Conservation (phyloP, 2,113 vertebrate species). For the Stomatorhinus ivindoensis region DNA sequence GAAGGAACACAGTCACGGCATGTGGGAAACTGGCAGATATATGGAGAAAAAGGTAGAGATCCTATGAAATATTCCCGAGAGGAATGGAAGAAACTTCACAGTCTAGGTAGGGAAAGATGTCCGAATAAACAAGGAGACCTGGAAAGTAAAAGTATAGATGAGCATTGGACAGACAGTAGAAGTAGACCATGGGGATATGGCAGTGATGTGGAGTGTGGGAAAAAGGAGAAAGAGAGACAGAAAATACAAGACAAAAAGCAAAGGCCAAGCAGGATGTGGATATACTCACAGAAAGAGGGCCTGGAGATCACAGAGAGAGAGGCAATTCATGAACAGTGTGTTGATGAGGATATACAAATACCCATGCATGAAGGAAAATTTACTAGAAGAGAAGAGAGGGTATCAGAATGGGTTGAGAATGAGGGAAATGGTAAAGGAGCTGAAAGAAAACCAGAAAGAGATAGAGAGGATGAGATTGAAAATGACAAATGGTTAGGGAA, state of each 20-base stretch:
- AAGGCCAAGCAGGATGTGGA: conserved; percentile 52
- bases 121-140: conserved; percentile 10
- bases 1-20: background rate
- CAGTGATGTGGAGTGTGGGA: conserved; percentile 17
- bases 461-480: conserved; percentile 6
- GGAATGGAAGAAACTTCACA: conserved; percentile 15
- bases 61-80: conserved; percentile 11
- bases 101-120: background rate
- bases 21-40: background rate
- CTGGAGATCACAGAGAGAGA: conserved; percentile 31
- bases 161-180: conserved; percentile 11
- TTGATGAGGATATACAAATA: background rate
- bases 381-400: conserved; percentile 38
- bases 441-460: conserved; percentile 15
- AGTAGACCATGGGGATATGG: conserved; percentile 9
- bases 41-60: conserved; percentile 26
- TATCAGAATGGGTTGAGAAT: conserved; percentile 25
- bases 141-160: background rate
- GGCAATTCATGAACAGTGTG: background rate
- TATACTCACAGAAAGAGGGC: conserved; percentile 45
- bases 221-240: background rate
- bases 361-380: conserved; percentile 23
- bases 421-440: conserved; percentile 29
- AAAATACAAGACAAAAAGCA: conserved; percentile 9
- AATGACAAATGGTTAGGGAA: background rate